These are phyloP conservation scores for Ictidomys tridecemlineatus DNA, from an alignment of 2,113 vertebrate genomes.

Conservation along the genomic window DNA sequence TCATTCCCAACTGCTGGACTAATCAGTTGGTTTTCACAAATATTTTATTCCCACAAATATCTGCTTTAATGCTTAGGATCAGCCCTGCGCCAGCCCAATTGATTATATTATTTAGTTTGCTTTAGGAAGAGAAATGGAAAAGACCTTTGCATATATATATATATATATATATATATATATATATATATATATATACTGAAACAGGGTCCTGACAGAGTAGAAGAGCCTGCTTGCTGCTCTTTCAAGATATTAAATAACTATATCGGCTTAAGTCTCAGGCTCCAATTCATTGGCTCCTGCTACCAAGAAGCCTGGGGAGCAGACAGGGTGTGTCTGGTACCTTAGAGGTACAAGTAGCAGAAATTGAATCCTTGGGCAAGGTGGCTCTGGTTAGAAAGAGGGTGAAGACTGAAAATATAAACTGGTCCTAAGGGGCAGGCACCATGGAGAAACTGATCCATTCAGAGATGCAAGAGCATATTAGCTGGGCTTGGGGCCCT, in stretches of 20 bases:
- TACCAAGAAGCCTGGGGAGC: neutral
- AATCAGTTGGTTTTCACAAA: constrained; percentile 80
- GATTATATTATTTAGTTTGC: constrained; percentile 73
- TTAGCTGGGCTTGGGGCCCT: neutral
- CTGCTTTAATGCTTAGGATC: constrained; percentile 10
- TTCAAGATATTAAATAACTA: constrained; percentile 45
- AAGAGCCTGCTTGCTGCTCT: neutral
- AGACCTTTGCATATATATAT: constrained; percentile 57
- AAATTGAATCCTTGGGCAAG: neutral
- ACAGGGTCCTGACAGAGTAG: neutral
- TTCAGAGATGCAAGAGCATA: fast-evolving
- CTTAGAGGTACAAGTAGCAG: neutral
- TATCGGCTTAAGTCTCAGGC: neutral
- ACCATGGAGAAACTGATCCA: neutral
- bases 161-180: too few relatives aligned
- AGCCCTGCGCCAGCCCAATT: constrained; percentile 40
- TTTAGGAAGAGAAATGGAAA: constrained; percentile 74
- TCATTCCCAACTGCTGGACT: constrained; percentile 24
- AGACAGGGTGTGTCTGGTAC: neutral
- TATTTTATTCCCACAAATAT: constrained; percentile 73
- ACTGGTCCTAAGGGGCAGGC: neutral
- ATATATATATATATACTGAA: neutral
- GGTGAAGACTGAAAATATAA: neutral
- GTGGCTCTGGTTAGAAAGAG: neutral
- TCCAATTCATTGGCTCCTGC: neutral